phyloP scores from a whole-genome alignment of 2,888 invertebrate species.

The Tetranychus truncatus region DNA sequence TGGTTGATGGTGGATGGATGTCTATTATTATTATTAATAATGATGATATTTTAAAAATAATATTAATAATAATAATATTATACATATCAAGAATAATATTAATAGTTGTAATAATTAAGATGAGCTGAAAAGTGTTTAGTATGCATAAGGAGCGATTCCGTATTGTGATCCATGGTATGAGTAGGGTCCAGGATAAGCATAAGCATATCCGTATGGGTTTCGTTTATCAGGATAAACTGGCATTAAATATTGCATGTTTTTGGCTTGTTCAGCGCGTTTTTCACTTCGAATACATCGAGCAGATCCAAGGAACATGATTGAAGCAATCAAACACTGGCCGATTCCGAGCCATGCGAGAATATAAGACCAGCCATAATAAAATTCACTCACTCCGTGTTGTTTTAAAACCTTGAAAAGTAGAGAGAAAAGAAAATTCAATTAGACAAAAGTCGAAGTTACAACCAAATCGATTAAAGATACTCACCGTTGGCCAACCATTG shows the following conservation, averaged over 20 bases:
- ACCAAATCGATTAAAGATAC: constrained; percentile 11
- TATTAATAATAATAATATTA: no score
- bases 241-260: constrained; percentile 81
- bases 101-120: no score
- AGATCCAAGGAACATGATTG: constrained; percentile 77
- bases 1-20: background rate
- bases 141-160: constrained; percentile 15
- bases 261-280: constrained; percentile 78
- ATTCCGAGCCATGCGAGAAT: constrained; percentile 92
- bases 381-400: constrained; percentile 26
- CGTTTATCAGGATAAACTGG: constrained; percentile 63
- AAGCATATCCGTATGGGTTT: constrained; percentile 44
- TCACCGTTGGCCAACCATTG: constrained; percentile 54
- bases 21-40: background rate
- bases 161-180: constrained; percentile 63
- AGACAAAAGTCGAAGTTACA: no score
- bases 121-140: no score
- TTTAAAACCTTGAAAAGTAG: constrained; percentile 4
- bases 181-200: constrained; percentile 72
- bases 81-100: no score
- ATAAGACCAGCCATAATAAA: constrained; percentile 80
- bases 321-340: constrained; percentile 69
- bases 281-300: constrained; percentile 84
- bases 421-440: background rate
- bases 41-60: background rate